These are phyloP conservation scores for Pogonognathellus flavescens DNA, from an alignment of 1,140 invertebrate species.

Conservation along the genomic window DNA sequence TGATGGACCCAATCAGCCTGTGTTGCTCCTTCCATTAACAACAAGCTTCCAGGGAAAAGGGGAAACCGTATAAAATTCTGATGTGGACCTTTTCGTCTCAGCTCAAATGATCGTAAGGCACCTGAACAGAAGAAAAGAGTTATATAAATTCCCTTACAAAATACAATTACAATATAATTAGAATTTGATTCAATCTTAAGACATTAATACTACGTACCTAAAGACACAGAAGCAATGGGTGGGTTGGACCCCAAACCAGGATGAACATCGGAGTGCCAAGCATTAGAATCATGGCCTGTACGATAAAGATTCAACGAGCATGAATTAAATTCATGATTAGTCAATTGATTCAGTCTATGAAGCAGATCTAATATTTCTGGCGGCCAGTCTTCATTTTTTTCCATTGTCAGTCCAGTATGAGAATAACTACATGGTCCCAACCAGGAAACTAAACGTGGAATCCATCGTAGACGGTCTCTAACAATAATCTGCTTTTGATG, in stretches of 20 bases:
- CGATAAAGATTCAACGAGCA: constrained; percentile 73
- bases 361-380: constrained; percentile 69
- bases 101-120: constrained; percentile 56
- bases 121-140: constrained; percentile 7
- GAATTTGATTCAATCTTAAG: not conserved
- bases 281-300: constrained; percentile 72
- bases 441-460: constrained; percentile 73
- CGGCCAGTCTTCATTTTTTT: constrained; percentile 68
- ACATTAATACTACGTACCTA: constrained; percentile 68
- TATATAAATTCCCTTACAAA: too few species aligned
- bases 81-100: constrained; percentile 52
- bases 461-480: constrained; percentile 69
- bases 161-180: not conserved
- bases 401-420: constrained; percentile 71
- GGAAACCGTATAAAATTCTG: constrained; percentile 63
- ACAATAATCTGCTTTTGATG: constrained; percentile 70
- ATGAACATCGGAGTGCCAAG: constrained; percentile 73
- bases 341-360: constrained; percentile 68
- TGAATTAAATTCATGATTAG: constrained; percentile 72
- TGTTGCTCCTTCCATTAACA: constrained; percentile 64
- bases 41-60: constrained; percentile 61
- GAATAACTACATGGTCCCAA: constrained; percentile 72
- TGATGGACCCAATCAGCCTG: constrained; percentile 64
- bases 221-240: constrained; percentile 72
- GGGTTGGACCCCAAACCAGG: constrained; percentile 70